Conservation (phyloP, 2,888 invertebrate species). For the Tenthredo mesomela region DNA sequence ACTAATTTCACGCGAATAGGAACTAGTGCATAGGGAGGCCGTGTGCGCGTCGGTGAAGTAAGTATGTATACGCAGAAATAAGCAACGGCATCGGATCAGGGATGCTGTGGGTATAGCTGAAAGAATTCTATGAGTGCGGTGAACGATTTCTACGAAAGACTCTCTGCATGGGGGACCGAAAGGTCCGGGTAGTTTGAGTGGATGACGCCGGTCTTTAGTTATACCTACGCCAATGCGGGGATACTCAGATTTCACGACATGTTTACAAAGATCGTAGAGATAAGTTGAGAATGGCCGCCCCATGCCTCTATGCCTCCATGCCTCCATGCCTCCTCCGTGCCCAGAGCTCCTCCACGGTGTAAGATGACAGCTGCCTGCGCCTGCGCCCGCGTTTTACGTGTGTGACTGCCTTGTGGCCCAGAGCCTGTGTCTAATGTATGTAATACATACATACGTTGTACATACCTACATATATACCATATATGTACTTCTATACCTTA, state of each 20-base stretch:
- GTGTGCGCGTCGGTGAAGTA: not conserved
- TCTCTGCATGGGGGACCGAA: not conserved
- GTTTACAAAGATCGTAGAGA: constrained; percentile 78
- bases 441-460: constrained; percentile 43
- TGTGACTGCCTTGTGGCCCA: constrained; percentile 54
- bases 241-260: constrained; percentile 78
- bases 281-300: constrained; percentile 78
- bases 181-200: constrained; percentile 32
- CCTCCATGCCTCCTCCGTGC: constrained; percentile 55
- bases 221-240: constrained; percentile 75
- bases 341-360: constrained; percentile 74
- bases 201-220: constrained; percentile 22
- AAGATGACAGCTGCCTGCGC: constrained; percentile 78
- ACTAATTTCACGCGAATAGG: constrained; percentile 48
- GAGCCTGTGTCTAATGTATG: constrained; percentile 52
- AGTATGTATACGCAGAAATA: not conserved
- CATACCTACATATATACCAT: constrained; percentile 55
- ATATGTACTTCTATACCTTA: constrained; percentile 41
- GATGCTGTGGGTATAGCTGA: constrained; percentile 32
- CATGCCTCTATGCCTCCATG: constrained; percentile 58
- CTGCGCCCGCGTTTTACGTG: constrained; percentile 73
- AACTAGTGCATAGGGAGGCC: not conserved
- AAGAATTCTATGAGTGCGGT: constrained; percentile 6
- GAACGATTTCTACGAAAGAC: constrained; percentile 49
- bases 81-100: constrained; percentile 14